phyloP scores from a whole-genome alignment of 2,888 invertebrate species.

The Xanthia togata region DNA sequence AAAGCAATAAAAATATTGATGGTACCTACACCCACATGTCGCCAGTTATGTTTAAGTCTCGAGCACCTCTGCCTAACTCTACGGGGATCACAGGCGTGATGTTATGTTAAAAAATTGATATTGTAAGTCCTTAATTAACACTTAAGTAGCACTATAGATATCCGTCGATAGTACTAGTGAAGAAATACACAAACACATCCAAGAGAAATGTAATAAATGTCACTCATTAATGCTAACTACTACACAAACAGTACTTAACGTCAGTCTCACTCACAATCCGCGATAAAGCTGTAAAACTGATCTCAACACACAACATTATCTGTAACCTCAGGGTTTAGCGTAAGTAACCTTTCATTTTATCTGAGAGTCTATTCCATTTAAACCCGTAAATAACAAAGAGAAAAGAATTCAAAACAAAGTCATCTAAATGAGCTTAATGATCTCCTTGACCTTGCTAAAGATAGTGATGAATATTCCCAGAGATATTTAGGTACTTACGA shows the following conservation, averaged over 20 bases:
- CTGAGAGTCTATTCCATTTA: neutral
- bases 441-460: neutral
- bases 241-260: constrained; percentile 25
- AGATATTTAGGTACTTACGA: neutral
- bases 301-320: constrained; percentile 29
- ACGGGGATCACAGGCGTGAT: too few species aligned
- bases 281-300: constrained; percentile 25
- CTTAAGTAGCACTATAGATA: too few species aligned
- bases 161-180: neutral
- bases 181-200: neutral
- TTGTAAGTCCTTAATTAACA: neutral
- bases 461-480: neutral
- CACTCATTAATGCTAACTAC: constrained; percentile 5
- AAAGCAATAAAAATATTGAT: neutral
- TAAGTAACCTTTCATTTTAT: constrained; percentile 15
- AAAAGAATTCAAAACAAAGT: neutral
- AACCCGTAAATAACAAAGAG: neutral
- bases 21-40: too few species aligned
- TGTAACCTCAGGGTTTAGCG: constrained; percentile 7
- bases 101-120: too few species aligned
- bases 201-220: constrained; percentile 18
- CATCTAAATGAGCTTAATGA: neutral
- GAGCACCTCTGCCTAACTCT: too few species aligned
- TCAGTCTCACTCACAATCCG: constrained; percentile 25
- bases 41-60: too few species aligned